Percentiles rank a stretch among this genome's conserved stretches.
Conservation (phyloP, 2,113 vertebrate species). For the Ctenodactylus gundi region DNA sequence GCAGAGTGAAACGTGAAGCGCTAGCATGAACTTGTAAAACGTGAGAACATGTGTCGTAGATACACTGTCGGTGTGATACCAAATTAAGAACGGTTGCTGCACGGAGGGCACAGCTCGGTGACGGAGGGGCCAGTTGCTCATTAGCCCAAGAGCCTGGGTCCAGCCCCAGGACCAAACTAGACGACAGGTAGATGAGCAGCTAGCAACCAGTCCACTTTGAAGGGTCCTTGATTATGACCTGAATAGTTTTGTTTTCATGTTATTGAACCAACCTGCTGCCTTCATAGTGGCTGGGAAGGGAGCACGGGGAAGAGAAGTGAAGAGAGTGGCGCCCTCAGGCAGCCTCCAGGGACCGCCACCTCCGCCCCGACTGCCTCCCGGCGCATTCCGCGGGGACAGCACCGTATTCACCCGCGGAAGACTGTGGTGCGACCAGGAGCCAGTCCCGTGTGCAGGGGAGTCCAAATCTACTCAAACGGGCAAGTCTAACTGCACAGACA, state of each 20-base stretch:
- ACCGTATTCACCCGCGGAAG: neutral
- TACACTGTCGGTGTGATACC: neutral
- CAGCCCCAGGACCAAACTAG: no score
- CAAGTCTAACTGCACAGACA: neutral
- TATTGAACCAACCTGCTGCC: neutral
- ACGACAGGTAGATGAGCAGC: no score
- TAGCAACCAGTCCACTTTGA: neutral
- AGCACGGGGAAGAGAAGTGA: neutral
- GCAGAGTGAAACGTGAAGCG: neutral
- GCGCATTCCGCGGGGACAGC: neutral
- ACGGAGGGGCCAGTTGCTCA: neutral
- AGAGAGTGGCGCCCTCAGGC: neutral
- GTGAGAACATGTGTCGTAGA: neutral
- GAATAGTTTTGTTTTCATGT: neutral
- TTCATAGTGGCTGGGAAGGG: neutral
- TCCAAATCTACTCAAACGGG: neutral
- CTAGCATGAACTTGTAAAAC: neutral
- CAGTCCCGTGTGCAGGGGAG: neutral
- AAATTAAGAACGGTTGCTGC: neutral
- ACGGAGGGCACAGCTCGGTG: neutral
- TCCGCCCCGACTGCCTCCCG: neutral
- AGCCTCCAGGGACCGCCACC: no score
- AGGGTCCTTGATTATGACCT: neutral
- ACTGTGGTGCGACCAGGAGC: neutral
- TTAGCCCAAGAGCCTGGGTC: neutral